Percentiles rank a stretch among this genome's conserved stretches.
phyloP scores from a whole-genome alignment of 2,888 invertebrate genomes.

The Gortyna flavago region DNA sequence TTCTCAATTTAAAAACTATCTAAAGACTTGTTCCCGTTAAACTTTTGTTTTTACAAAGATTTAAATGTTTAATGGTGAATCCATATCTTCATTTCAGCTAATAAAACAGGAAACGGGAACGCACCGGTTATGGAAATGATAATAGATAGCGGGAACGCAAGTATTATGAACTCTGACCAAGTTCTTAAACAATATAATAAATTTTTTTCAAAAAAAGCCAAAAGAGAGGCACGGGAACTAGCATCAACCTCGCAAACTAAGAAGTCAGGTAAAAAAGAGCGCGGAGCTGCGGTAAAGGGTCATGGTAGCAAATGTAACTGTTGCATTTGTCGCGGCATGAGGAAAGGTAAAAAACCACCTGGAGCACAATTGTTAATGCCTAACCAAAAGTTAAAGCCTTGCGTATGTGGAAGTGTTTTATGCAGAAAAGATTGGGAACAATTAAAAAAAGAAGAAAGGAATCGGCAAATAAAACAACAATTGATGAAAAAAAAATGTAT shows the following conservation, averaged over 20 bases:
- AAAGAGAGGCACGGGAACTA: not conserved
- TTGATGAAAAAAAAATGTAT: constrained; percentile 44
- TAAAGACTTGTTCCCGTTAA: not conserved
- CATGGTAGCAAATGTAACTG: constrained; percentile 33
- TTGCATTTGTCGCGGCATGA: constrained; percentile 28
- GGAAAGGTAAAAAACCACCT: not conserved
- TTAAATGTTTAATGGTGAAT: not conserved
- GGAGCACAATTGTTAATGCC: not conserved
- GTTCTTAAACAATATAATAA: not conserved
- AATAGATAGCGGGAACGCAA: not conserved
- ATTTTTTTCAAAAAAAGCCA: not conserved
- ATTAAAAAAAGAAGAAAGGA: constrained; percentile 5
- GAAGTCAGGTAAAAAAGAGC: not conserved
- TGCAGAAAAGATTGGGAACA: constrained; percentile 41
- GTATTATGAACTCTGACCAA: not conserved
- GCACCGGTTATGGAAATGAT: not conserved
- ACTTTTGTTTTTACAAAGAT: not conserved
- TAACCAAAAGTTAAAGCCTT: constrained; percentile 6
- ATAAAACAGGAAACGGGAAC: not conserved
- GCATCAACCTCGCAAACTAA: not conserved
- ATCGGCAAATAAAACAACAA: not conserved
- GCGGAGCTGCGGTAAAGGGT: not conserved
- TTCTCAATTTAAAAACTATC: no score
- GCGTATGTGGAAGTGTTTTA: constrained; percentile 47
- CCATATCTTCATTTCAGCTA: constrained; percentile 8